Evolutionary conservation across 1,140 invertebrate species (phyloP), one percentile per base, ranked within the genome.

Genomic region (Macrocentrus cingulum): DNA sequence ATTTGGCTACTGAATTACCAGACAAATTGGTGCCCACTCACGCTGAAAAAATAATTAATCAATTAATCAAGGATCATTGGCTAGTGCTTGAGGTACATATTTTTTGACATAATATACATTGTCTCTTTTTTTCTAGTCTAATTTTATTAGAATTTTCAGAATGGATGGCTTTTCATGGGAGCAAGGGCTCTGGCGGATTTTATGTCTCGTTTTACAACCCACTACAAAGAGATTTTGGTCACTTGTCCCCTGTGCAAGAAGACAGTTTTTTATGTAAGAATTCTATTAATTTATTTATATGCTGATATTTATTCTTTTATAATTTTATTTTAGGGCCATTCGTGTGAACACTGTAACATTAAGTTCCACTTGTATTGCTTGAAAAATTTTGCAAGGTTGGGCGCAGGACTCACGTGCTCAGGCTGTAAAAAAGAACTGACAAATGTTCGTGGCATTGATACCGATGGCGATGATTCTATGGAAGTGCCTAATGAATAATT

Each of bases 171-270:
- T 29, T 48, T 25, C 22, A 8, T 48, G 11, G 45, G 45, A 5
- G 20, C 29, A 11, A 9, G 45, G 13, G 15, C 20, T 25, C 23
- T 48, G 11, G 20, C 11, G 11, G 45, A 48, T n/a, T 23, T 48
- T n/a, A 48, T 48, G 45, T 13, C 45, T 48, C 20, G 11, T 8
- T 48, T 48, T 7, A 48, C n/a, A 48, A 11, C 22, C 5, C 1
- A 48, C 3, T n/a, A 13, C 22, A 20, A 11, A 4, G 22, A 48
- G 3, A 5, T 3, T 48, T n/a, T 48, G 6, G 22, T n/a, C 11
- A 48, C 1, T 23, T 48, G 45, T 48, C 19, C 19, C 9, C 22
- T 48, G 22, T 48, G 45, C 22, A 48, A 48, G 22, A 9, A 48
- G 20, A 48, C 45, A 13, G 45, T 48, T 2, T 13, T 48, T 48